These are phyloP conservation scores for Agrenia bidenticulata DNA, from an alignment of 2,888 invertebrate genomes.

Conservation along the genomic window DNA sequence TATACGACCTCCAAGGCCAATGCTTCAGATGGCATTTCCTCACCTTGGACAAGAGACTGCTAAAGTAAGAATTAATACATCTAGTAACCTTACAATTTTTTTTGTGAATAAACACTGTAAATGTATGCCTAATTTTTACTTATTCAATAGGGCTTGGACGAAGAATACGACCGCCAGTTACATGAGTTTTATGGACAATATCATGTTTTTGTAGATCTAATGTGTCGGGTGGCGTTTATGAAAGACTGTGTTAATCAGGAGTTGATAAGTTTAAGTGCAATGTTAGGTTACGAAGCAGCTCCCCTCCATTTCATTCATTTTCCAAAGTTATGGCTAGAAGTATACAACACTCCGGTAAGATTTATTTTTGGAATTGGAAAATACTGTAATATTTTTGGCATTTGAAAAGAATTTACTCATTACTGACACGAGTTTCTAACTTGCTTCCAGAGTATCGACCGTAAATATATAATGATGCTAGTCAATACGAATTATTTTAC, in stretches of 20 bases:
- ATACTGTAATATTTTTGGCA: not conserved
- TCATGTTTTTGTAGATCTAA: slow-evolving; percentile 82
- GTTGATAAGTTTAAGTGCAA: slow-evolving; percentile 79
- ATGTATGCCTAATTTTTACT: too few relatives aligned
- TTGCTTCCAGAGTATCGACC: slow-evolving; percentile 67
- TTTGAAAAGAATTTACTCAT: slow-evolving; percentile 1
- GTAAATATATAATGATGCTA: slow-evolving; percentile 78
- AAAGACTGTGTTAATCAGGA: slow-evolving; percentile 83
- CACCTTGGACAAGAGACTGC: slow-evolving; percentile 71
- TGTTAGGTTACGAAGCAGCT: slow-evolving; percentile 87
- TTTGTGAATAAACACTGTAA: too few relatives aligned
- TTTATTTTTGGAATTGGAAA: slow-evolving; percentile 10
- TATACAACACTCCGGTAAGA: slow-evolving; percentile 71
- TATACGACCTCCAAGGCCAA: slow-evolving; percentile 72
- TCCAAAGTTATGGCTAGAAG: slow-evolving; percentile 89
- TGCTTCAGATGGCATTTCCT: slow-evolving; percentile 83
- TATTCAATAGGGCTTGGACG: slow-evolving; percentile 62
- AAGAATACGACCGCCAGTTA: slow-evolving; percentile 73
- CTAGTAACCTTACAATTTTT: slow-evolving; percentile 9
- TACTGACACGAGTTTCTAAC: not conserved
- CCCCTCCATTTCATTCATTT: slow-evolving; percentile 85
- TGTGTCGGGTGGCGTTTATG: slow-evolving; percentile 84
- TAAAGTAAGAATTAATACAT: slow-evolving; percentile 59
- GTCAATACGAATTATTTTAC: slow-evolving; percentile 78
- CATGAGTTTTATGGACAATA: slow-evolving; percentile 81